Conservation (phyloP, 2,888 invertebrate species). For the Herminia tarsipennalis region DNA sequence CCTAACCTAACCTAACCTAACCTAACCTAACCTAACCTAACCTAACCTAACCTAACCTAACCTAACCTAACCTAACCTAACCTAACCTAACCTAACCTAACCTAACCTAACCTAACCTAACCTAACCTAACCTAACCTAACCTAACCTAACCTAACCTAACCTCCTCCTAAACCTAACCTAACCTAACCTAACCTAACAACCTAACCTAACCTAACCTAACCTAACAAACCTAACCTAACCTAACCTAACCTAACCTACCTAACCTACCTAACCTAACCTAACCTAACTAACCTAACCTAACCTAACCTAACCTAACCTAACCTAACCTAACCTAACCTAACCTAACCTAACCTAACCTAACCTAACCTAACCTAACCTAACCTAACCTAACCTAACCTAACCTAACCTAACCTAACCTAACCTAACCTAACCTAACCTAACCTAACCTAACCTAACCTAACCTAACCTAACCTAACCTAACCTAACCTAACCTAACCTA, state of each 20-base stretch:
- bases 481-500: conserved; percentile 11
- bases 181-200: conserved; percentile 19
- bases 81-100: conserved; percentile 30
- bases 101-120: conserved; percentile 35
- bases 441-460: conserved; percentile 22
- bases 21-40: conserved; percentile 32
- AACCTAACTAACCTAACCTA: conserved; percentile 32
- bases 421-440: conserved; percentile 21
- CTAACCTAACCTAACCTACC: conserved; percentile 26
- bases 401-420: conserved; percentile 21
- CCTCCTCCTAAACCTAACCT: conserved; percentile 27
- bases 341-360: conserved; percentile 37
- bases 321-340: conserved; percentile 40
- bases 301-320: conserved; percentile 33
- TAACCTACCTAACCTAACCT: conserved; percentile 31
- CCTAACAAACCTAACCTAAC: conserved; percentile 15
- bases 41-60: conserved; percentile 27
- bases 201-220: conserved; percentile 21
- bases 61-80: conserved; percentile 29
- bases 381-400: conserved; percentile 21
- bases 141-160: conserved; percentile 34
- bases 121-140: conserved; percentile 32
- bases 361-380: conserved; percentile 25
- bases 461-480: conserved; percentile 16
- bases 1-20: conserved; percentile 25